These are phyloP conservation scores for Tetramorium bicarinatum DNA, from an alignment of 2,888 invertebrate species.

Conservation along the genomic window DNA sequence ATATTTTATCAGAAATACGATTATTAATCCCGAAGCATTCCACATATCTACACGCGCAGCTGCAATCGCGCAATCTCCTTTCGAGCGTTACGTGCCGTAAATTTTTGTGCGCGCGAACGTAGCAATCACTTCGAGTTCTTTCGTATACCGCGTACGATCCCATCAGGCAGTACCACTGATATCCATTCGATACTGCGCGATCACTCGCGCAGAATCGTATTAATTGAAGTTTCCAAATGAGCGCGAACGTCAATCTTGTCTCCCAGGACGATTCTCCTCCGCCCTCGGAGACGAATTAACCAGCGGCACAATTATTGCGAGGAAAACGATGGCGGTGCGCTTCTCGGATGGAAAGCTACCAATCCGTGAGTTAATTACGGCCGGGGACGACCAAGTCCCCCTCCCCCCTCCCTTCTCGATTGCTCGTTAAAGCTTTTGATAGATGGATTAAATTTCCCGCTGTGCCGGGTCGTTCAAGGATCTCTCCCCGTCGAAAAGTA, in stretches of 20 bases:
- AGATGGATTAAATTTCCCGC: conserved; percentile 44
- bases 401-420: conserved; percentile 5
- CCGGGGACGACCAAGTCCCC: conserved; percentile 18
- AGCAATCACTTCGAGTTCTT: conserved; percentile 1
- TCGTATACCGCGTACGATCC: background rate
- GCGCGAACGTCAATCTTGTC: conserved; percentile 30
- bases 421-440: conserved; percentile 58
- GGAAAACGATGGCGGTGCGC: conserved; percentile 35
- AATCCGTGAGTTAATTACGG: conserved; percentile 52
- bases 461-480: conserved; percentile 18
- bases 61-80: conserved; percentile 1
- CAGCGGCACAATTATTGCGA: conserved; percentile 48
- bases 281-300: conserved; percentile 44
- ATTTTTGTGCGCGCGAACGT: background rate
- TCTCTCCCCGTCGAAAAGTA: background rate
- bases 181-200: background rate
- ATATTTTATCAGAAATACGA: background rate
- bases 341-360: conserved; percentile 49
- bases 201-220: conserved; percentile 17
- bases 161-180: background rate
- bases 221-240: conserved; percentile 50
- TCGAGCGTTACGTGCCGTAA: background rate
- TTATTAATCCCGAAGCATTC: conserved; percentile 12
- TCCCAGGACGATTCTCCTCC: conserved; percentile 34
- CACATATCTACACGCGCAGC: background rate